These are phyloP conservation scores for Arbacia lixula DNA, from an alignment of 53 echinoderm and acorn worm species.

Conservation along the genomic window DNA sequence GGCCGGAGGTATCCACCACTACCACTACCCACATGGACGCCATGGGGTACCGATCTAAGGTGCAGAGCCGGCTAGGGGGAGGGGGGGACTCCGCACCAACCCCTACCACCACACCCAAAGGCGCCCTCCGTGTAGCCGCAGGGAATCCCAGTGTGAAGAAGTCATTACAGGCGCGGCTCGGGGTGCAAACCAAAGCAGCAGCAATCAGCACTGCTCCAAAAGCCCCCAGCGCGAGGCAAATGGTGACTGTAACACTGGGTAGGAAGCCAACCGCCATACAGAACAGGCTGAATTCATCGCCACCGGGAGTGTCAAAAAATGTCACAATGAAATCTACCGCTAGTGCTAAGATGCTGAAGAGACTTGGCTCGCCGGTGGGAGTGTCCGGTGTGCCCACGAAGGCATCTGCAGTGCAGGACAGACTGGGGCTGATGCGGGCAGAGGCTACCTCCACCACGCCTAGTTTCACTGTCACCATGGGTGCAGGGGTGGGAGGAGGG, in stretches of 20 bases:
- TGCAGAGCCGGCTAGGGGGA: constrained; percentile 62
- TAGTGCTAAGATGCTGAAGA: constrained; percentile 7
- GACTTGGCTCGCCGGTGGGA: constrained; percentile 35
- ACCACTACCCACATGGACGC: constrained; percentile 75
- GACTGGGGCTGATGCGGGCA: constrained; percentile 86
- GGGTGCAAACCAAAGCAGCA: constrained; percentile 11
- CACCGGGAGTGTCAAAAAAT: background rate
- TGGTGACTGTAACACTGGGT: constrained; percentile 42
- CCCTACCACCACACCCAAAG: background rate
- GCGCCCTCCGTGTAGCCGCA: background rate
- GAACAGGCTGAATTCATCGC: background rate
- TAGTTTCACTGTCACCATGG: constrained; percentile 73
- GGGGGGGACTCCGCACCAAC: background rate
- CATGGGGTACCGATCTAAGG: constrained; percentile 62
- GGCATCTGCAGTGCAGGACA: constrained; percentile 68
- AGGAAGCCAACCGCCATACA: constrained; percentile 13
- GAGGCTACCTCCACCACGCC: constrained; percentile 98
- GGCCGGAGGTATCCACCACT: constrained; percentile 83
- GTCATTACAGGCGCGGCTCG: constrained; percentile 43
- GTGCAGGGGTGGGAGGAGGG: too few relatives aligned
- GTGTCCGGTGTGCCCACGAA: constrained; percentile 47
- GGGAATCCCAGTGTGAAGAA: constrained; percentile 26
- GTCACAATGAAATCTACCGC: constrained; percentile 22
- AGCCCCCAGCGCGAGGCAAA: constrained; percentile 15
- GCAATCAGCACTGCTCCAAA: background rate